phyloP scores from a whole-genome alignment of 2,113 vertebrate genomes.

The Centropristis striata region DNA sequence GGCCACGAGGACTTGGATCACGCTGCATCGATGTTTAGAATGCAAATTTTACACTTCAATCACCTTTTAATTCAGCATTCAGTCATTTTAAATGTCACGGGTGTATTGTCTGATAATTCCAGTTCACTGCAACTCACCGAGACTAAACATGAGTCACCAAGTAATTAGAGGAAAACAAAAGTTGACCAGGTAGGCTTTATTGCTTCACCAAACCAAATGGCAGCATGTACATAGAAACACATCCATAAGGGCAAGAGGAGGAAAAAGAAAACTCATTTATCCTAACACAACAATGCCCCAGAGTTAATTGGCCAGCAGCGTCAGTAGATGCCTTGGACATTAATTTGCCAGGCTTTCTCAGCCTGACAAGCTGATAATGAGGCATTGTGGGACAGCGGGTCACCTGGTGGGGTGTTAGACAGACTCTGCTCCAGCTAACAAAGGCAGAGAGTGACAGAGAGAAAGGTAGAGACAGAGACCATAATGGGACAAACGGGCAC shows the following conservation, averaged over 20 bases:
- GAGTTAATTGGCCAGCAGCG: constrained; percentile 74
- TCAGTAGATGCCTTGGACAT: constrained; percentile 64
- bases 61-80: not conserved
- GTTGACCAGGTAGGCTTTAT: constrained; percentile 41
- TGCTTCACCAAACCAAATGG: constrained; percentile 37
- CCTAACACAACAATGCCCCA: constrained; percentile 60
- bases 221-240: constrained; percentile 37
- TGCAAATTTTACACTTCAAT: not conserved
- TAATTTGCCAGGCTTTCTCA: constrained; percentile 75
- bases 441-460: constrained; percentile 34
- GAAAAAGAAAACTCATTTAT: constrained; percentile 51
- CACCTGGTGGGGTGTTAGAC: constrained; percentile 59
- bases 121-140: not conserved
- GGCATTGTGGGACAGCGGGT: constrained; percentile 78
- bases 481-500: constrained; percentile 74
- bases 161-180: constrained; percentile 55
- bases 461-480: constrained; percentile 55
- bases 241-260: not conserved
- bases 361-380: constrained; percentile 83
- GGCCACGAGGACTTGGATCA: constrained; percentile 9
- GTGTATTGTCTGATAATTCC: not conserved
- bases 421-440: constrained; percentile 60
- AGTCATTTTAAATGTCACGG: constrained; percentile 24
- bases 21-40: not conserved
- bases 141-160: constrained; percentile 15